phyloP scores from a whole-genome alignment of 2,888 invertebrate genomes.

The Neoascia interrupta region DNA sequence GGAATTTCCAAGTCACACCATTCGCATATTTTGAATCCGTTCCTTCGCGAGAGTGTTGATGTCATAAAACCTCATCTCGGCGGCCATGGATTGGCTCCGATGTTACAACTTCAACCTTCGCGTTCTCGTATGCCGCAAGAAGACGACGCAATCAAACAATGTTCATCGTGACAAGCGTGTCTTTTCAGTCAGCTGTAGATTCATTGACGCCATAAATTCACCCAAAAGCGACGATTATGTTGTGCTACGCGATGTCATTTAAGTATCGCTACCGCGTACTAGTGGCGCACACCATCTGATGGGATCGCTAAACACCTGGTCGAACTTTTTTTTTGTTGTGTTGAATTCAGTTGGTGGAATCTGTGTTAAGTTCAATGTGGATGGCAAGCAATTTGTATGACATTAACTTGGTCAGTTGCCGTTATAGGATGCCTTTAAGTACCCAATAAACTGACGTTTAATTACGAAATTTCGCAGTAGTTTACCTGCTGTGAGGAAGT shows the following conservation, averaged over 20 bases:
- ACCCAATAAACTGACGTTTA: constrained; percentile 31
- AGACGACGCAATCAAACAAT: constrained; percentile 20
- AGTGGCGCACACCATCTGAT: constrained; percentile 32
- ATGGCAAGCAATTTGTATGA: constrained; percentile 54
- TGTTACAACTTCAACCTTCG: not conserved
- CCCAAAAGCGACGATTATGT: constrained; percentile 56
- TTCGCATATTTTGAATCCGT: not conserved
- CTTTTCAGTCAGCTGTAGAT: no score
- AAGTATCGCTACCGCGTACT: constrained; percentile 57
- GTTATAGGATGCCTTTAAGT: constrained; percentile 48
- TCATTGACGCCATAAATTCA: constrained; percentile 64
- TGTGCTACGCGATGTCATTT: constrained; percentile 54
- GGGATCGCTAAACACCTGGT: constrained; percentile 42
- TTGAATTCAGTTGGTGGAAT: constrained; percentile 34
- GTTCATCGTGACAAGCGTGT: constrained; percentile 22
- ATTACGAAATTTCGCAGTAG: not conserved
- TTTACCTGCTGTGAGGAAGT: not conserved
- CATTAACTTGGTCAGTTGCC: constrained; percentile 45
- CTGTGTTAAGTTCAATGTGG: constrained; percentile 60
- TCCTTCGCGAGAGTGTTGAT: constrained; percentile 4
- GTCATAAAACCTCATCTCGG: constrained; percentile 56
- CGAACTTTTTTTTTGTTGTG: not conserved
- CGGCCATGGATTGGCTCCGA: constrained; percentile 44
- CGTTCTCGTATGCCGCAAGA: not conserved
- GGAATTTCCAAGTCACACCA: constrained; percentile 43